These are phyloP conservation scores for Anastatus disparis DNA, from an alignment of 1,140 invertebrate genomes.

Conservation along the genomic window DNA sequence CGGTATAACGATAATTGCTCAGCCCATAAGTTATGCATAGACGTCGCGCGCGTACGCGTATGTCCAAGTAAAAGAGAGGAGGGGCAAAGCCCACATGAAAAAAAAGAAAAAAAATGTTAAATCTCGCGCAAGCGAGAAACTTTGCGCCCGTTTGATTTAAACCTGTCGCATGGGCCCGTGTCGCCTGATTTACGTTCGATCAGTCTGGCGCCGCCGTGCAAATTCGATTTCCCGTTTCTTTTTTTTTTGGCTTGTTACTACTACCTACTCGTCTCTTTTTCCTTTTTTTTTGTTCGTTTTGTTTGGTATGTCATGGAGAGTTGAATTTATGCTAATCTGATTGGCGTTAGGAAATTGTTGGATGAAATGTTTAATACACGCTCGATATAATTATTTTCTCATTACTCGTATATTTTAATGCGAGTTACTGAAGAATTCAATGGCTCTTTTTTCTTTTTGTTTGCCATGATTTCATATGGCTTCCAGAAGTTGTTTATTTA, in stretches of 20 bases:
- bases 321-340: slow-evolving; percentile 1
- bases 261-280: neutral
- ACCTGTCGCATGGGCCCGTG: slow-evolving; percentile 41
- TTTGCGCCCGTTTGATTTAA: slow-evolving; percentile 41
- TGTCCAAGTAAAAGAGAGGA: no score
- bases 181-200: slow-evolving; percentile 43
- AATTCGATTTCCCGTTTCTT: slow-evolving; percentile 4
- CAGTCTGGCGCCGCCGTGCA: slow-evolving; percentile 45
- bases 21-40: slow-evolving; percentile 39
- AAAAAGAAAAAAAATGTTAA: no score
- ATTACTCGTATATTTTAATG: neutral
- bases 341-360: neutral
- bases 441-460: neutral
- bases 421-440: no score
- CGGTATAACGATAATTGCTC: slow-evolving; percentile 44
- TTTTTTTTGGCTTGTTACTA: neutral
- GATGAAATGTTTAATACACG: neutral
- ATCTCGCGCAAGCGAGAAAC: slow-evolving; percentile 12
- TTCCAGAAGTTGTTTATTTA: neutral
- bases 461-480: neutral
- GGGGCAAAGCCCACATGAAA: neutral
- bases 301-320: no score
- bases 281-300: neutral
- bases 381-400: slow-evolving; percentile 9
- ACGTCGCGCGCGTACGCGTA: slow-evolving; percentile 38